phyloP scores from a whole-genome alignment of 2,888 invertebrate genomes.

The Pammene aurita region DNA sequence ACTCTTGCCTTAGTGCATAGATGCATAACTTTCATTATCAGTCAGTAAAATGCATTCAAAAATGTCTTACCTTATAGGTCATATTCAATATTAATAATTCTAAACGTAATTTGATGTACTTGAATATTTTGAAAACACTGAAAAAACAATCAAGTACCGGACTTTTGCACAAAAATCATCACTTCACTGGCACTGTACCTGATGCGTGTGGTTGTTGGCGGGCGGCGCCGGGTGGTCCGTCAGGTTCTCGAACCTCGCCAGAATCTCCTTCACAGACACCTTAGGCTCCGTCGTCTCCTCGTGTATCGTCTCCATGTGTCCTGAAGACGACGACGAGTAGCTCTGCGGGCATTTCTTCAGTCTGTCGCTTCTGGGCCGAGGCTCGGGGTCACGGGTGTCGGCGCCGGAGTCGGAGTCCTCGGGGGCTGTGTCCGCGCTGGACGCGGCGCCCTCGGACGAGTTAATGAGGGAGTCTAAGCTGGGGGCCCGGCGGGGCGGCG shows the following conservation, averaged over 20 bases:
- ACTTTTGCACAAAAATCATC: slow-evolving; percentile 6
- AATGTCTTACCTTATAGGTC: slow-evolving; percentile 14
- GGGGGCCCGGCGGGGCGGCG: slow-evolving; percentile 76
- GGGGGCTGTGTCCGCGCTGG: slow-evolving; percentile 84
- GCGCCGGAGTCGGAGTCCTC: slow-evolving; percentile 87
- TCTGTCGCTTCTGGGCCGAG: slow-evolving; percentile 58
- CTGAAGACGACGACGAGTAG: slow-evolving; percentile 83
- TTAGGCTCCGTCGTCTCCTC: slow-evolving; percentile 91
- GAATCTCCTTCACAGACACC: slow-evolving; percentile 91
- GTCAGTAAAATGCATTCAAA: neutral
- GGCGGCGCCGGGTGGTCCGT: slow-evolving; percentile 68
- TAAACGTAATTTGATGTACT: too few species aligned
- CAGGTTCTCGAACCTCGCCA: slow-evolving; percentile 91
- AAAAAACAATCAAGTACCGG: neutral
- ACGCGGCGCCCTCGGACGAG: slow-evolving; percentile 86
- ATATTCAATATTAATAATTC: neutral
- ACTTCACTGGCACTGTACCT: slow-evolving; percentile 48
- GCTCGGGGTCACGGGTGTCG: slow-evolving; percentile 82
- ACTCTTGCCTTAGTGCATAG: neutral
- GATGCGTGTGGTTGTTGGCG: slow-evolving; percentile 41
- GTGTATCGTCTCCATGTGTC: slow-evolving; percentile 91
- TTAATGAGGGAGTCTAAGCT: slow-evolving; percentile 88
- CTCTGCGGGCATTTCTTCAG: slow-evolving; percentile 76
- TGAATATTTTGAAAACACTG: slow-evolving; percentile 6
- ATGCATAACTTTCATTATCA: slow-evolving; percentile 9